Conservation (phyloP, 2,797 vertebrate genomes). For the Pangasius sanitwongsei region DNA sequence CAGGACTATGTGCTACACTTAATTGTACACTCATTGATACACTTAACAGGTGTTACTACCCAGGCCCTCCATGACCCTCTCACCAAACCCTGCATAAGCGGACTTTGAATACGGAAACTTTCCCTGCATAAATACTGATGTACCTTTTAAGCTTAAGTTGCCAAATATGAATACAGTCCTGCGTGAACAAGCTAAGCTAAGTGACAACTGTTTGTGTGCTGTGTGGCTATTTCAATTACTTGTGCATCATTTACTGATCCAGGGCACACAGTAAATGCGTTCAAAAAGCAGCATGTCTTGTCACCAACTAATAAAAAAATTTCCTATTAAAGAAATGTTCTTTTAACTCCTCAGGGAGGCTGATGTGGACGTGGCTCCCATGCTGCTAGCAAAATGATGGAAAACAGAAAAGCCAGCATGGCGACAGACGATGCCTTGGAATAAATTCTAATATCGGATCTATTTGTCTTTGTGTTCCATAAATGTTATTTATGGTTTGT, state of each 20-base stretch:
- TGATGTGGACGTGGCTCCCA: slow-evolving; percentile 6
- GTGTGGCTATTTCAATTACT: background rate
- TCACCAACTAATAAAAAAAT: slow-evolving; percentile 4
- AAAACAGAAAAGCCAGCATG: background rate
- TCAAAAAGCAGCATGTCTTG: background rate
- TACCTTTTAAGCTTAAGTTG: background rate
- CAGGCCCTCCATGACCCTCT: background rate
- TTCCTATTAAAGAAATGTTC: slow-evolving; percentile 10
- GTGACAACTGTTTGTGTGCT: background rate
- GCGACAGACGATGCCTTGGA: background rate
- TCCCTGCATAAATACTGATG: background rate
- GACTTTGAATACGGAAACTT: too few species aligned
- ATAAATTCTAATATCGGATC: slow-evolving; percentile 17
- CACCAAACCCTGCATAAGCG: background rate
- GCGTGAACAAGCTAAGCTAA: background rate
- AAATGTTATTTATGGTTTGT: background rate
- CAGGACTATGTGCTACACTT: background rate
- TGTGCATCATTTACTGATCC: background rate
- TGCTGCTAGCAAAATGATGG: slow-evolving; percentile 11
- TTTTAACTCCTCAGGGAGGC: slow-evolving; percentile 10
- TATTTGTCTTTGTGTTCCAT: background rate
- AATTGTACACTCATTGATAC: background rate
- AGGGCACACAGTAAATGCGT: background rate
- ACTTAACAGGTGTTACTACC: too few species aligned
- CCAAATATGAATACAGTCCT: background rate